These are phyloP conservation scores for Toxotes jaculatrix DNA, from an alignment of 2,113 vertebrate genomes.

Conservation along the genomic window DNA sequence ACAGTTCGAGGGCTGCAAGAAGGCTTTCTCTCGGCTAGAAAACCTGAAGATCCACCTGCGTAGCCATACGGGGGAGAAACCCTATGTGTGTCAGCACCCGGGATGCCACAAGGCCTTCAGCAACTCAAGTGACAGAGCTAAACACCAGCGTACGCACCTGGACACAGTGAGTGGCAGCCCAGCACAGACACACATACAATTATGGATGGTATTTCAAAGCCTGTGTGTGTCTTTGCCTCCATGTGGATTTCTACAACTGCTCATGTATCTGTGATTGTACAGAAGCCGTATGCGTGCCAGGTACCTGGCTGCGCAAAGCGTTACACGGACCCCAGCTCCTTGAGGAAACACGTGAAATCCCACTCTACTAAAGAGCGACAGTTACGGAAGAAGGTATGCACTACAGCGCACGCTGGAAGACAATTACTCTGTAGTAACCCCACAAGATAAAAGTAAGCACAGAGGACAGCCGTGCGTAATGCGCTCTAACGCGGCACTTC, in stretches of 20 bases:
- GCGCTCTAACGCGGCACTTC: no score
- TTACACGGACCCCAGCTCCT: slow-evolving; percentile 97
- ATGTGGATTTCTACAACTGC: not conserved
- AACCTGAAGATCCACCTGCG: slow-evolving; percentile 98
- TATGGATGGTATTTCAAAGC: not conserved
- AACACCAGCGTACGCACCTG: slow-evolving; percentile 97
- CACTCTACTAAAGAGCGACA: slow-evolving; percentile 95
- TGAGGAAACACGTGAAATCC: slow-evolving; percentile 97
- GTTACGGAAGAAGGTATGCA: slow-evolving; percentile 92
- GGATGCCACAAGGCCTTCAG: slow-evolving; percentile 98
- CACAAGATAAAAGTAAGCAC: no score
- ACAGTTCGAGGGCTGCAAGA: slow-evolving; percentile 97
- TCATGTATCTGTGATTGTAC: slow-evolving; percentile 50
- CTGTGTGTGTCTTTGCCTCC: slow-evolving; percentile 2
- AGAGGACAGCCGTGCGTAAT: no score
- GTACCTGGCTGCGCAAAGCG: slow-evolving; percentile 95
- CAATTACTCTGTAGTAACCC: no score
- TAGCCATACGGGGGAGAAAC: slow-evolving; percentile 97
- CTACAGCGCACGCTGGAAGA: not conserved
- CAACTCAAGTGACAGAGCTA: slow-evolving; percentile 98
- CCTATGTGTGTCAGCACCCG: slow-evolving; percentile 93
- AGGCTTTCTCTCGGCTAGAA: slow-evolving; percentile 97
- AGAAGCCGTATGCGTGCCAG: slow-evolving; percentile 99
- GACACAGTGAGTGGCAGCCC: slow-evolving; percentile 81
- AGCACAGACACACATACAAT: not conserved